These are phyloP conservation scores for Oriolus oriolus DNA, from an alignment of 2,113 vertebrate species.

Conservation along the genomic window DNA sequence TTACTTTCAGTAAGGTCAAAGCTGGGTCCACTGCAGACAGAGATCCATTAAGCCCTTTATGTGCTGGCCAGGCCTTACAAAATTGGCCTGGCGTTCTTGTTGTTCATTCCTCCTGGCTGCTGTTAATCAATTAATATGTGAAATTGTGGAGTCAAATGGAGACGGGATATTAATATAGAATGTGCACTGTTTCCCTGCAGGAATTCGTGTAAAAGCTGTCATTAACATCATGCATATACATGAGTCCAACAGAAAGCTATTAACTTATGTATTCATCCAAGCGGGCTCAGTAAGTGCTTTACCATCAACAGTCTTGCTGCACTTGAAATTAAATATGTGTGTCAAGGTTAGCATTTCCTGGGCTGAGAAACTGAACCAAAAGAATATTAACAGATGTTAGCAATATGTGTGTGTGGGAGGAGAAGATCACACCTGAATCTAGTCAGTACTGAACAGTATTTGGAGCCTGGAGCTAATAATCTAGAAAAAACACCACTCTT, in stretches of 20 bases:
- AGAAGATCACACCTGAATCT: constrained; percentile 52
- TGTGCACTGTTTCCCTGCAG: neutral
- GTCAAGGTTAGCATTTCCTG: constrained; percentile 21
- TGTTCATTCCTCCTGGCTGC: constrained; percentile 11
- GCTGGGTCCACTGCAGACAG: neutral
- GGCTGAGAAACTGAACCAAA: constrained; percentile 2
- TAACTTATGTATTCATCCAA: constrained; percentile 21
- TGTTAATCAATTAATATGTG: constrained; percentile 45
- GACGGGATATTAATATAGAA: neutral
- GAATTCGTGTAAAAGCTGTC: constrained; percentile 41
- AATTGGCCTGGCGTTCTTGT: neutral
- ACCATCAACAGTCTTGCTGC: neutral
- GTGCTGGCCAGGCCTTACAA: neutral
- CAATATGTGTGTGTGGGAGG: neutral
- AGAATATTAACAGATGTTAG: constrained; percentile 22
- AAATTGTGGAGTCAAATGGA: neutral
- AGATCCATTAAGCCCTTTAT: neutral
- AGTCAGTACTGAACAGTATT: neutral
- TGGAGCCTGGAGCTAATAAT: neutral
- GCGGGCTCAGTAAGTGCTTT: constrained; percentile 37
- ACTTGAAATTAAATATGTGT: constrained; percentile 27
- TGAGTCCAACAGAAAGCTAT: constrained; percentile 36
- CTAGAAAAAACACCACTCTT: rapidly evolving
- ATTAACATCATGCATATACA: constrained; percentile 51
- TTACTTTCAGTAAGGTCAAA: neutral